Evolutionary conservation across 2,113 vertebrate genomes (phyloP).

Genomic region (Nansenia antarctica): DNA sequence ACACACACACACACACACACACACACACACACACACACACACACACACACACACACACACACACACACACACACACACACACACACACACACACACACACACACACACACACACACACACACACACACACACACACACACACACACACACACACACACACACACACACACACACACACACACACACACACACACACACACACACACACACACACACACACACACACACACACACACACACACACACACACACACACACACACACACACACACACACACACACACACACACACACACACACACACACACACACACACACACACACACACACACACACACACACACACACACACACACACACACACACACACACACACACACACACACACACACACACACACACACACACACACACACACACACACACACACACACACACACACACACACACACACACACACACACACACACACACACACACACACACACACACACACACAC

Average conservation of each 20-base stretch:
- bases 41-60: neutral
- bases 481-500: neutral
- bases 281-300: neutral
- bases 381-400: neutral
- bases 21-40: neutral
- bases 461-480: neutral
- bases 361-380: neutral
- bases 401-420: neutral
- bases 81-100: neutral
- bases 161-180: neutral
- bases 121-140: neutral
- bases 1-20: neutral
- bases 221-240: neutral
- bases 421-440: neutral
- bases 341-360: neutral
- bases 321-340: neutral
- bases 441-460: neutral
- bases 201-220: neutral
- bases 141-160: neutral
- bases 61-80: neutral
- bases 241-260: neutral
- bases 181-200: neutral
- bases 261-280: neutral
- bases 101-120: neutral
- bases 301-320: neutral